phyloP scores from a whole-genome alignment of 2,113 vertebrate genomes.

The Embiotoca jacksoni region DNA sequence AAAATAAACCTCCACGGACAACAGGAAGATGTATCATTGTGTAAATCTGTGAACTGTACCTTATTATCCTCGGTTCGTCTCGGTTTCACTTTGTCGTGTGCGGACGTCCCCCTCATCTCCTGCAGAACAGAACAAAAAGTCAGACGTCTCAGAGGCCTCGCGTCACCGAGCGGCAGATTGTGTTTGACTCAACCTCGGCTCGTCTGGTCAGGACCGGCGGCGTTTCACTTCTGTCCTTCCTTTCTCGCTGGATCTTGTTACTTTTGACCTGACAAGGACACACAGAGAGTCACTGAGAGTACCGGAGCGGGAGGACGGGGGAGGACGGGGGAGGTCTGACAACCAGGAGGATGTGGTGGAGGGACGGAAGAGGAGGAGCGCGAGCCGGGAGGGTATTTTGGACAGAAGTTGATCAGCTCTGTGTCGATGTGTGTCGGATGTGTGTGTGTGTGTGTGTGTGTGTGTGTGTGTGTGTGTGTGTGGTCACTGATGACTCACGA shows the following conservation, averaged over 20 bases:
- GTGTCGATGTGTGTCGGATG: constrained; percentile 10
- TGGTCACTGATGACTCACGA: constrained; percentile 39
- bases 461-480: constrained; percentile 20
- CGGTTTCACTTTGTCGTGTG: constrained; percentile 19
- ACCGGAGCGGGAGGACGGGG: neutral
- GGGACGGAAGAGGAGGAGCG: constrained; percentile 28
- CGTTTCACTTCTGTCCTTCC: constrained; percentile 47
- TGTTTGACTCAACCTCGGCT: constrained; percentile 17
- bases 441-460: constrained; percentile 16
- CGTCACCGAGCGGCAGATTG: neutral
- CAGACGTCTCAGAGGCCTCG: neutral
- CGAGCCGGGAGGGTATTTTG: constrained; percentile 20
- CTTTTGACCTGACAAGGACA: constrained; percentile 64
- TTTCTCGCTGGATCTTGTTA: constrained; percentile 54
- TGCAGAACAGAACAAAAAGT: constrained; percentile 32
- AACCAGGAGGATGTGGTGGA: constrained; percentile 21
- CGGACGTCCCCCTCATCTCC: constrained; percentile 60
- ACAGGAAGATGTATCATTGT: neutral
- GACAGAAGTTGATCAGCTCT: constrained; percentile 31
- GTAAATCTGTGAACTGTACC: constrained; percentile 31
- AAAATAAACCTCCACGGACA: neutral
- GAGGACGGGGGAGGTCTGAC: neutral
- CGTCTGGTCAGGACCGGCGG: constrained; percentile 56
- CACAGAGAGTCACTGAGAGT: constrained; percentile 17
- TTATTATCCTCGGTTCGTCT: constrained; percentile 36